Base-by-base conservation (phyloP, 2,797 vertebrate species). In the Cryptoprocta ferox region DNA sequence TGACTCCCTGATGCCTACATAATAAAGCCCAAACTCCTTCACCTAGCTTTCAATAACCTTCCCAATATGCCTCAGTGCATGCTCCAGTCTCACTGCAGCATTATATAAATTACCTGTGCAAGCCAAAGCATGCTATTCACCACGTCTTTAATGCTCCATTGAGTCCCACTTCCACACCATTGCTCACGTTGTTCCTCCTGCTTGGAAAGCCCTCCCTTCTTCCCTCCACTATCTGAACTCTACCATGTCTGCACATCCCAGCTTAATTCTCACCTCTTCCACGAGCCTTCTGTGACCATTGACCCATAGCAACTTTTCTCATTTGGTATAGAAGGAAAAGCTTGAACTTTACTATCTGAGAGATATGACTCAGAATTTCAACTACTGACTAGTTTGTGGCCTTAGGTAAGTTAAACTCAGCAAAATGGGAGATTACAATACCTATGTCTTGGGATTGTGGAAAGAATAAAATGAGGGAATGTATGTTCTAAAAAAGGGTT, bases 1-100 rank as follows among this genome's bases (percentile, higher is more conserved):
- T 85, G 95, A 35, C 26, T 96, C 95, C 84, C 80, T 19, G 65
- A 78, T 83, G 94, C 87, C 73, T 86, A 14, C 30, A 56, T 89
- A 84, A 97, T 89, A 76, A 89, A 91, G 75, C 50, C 76, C 84
- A 63, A 75, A 26, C 59, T 90, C 53, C 53, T 96, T 68, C 80
- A 78, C 37, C 39, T 87, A 71, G 75, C 94, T 97, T 94, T 82
- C 87, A 91, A 42, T 96, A 95, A 76, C 53, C 56, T 95, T 93
- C 83, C 75, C 92, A 79, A 75, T 70, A 75, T n/a, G 48, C 63
- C 89, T 93, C 68, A 85, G 16, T 5, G 68, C 1, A 85, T 75
- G 76, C n/a, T 94, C 89, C n/a, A 56, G 66, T 94, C 79, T 84
- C 81, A 73, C 84, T 63, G 70, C 0, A 0, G n/a, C 26, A 32